phyloP scores from a whole-genome alignment of 2,797 vertebrate genomes.

The Muscicapa comitata region DNA sequence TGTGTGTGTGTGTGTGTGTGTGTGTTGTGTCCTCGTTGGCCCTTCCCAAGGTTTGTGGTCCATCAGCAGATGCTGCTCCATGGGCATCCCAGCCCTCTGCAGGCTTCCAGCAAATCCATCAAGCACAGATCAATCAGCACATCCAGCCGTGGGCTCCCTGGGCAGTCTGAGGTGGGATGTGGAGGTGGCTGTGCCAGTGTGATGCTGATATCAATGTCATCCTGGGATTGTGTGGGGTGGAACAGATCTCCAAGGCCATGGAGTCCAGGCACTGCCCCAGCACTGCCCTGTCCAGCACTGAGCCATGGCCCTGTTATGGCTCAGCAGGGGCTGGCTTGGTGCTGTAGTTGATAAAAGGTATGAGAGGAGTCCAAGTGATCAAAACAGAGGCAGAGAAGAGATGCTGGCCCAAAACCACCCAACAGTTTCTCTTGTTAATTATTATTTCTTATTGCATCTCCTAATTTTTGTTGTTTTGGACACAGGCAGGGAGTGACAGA shows the following conservation, averaged over 20 bases:
- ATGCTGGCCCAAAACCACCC: not conserved
- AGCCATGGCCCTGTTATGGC: rapidly evolving
- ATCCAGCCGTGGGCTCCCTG: rapidly evolving
- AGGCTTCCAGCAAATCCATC: not conserved
- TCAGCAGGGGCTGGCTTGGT: not conserved
- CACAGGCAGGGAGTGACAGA: not conserved
- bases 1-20: not conserved
- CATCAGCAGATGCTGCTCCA: rapidly evolving
- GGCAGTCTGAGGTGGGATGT: no score
- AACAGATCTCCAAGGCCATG: not conserved
- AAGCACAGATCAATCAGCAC: rapidly evolving
- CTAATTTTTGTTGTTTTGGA: not conserved
- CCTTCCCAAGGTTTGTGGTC: not conserved
- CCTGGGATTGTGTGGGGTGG: not conserved
- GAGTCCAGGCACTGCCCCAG: not conserved
- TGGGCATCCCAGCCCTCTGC: not conserved
- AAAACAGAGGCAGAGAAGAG: not conserved
- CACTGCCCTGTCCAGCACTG: not conserved
- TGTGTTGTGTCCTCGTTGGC: rapidly evolving
- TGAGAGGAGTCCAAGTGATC: not conserved
- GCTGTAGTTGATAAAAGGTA: rapidly evolving
- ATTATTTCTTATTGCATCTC: not conserved
- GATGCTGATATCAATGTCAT: rapidly evolving
- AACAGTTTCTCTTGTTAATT: not conserved
- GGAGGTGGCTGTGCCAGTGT: not conserved